These are phyloP conservation scores for Sebastes taczanowskii DNA, from an alignment of 2,797 vertebrate genomes.

Conservation along the genomic window DNA sequence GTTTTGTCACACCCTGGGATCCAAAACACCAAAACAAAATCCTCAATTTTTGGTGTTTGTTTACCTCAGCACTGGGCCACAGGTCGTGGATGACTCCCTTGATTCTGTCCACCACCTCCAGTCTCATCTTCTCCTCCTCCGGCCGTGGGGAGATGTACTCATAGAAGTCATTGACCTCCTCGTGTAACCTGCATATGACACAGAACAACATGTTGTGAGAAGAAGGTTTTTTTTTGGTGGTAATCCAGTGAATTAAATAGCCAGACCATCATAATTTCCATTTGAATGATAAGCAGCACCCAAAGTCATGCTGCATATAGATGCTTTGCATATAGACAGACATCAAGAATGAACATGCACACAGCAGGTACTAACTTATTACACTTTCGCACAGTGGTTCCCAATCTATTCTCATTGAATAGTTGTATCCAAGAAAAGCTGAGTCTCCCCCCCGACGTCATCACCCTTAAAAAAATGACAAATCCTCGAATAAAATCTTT, in stretches of 20 bases:
- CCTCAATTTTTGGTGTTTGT: not conserved
- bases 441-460: too few species aligned
- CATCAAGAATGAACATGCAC: not conserved
- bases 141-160: slow-evolving; percentile 95
- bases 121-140: slow-evolving; percentile 94
- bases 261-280: not conserved
- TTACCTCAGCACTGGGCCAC: slow-evolving; percentile 96
- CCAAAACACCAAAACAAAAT: not conserved
- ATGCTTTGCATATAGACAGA: not conserved
- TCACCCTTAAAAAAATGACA: too few species aligned
- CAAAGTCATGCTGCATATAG: not conserved
- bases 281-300: not conserved
- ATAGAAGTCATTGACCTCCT: slow-evolving; percentile 97
- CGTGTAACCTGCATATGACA: slow-evolving; percentile 86
- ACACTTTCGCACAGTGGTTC: too few species aligned
- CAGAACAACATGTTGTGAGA: not conserved
- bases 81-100: slow-evolving; percentile 94
- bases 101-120: slow-evolving; percentile 96
- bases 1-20: not conserved
- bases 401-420: not conserved
- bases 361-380: not conserved
- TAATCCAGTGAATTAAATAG: not conserved
- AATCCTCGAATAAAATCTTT: too few species aligned
- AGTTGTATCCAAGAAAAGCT: not conserved
- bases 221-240: not conserved